These are phyloP conservation scores for Haliclystus octoradiatus DNA, from an alignment of 30 jellyfish, hydroid and myxozoan species.

Conservation along the genomic window DNA sequence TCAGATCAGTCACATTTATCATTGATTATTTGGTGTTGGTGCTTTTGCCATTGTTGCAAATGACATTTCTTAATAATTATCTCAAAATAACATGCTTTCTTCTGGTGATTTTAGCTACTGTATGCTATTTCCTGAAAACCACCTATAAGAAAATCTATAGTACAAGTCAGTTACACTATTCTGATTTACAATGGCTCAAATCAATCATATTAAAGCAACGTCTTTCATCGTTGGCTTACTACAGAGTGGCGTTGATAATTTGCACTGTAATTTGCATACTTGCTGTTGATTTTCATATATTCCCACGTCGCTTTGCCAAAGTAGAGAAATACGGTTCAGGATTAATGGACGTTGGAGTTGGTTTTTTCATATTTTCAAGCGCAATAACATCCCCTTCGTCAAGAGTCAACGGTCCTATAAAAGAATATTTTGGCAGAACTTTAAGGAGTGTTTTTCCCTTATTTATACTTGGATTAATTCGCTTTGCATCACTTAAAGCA, in stretches of 20 bases:
- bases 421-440: not conserved
- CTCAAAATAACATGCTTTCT: too few relatives aligned
- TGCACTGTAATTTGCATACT: slow-evolving; percentile 66
- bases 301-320: slow-evolving; percentile 87
- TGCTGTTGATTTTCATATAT: slow-evolving; percentile 84
- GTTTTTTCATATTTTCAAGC: slow-evolving; percentile 57
- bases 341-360: slow-evolving; percentile 90
- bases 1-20: too few relatives aligned
- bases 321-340: slow-evolving; percentile 85
- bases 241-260: slow-evolving; percentile 51
- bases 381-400: slow-evolving; percentile 67
- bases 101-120: too few relatives aligned
- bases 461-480: slow-evolving; percentile 36
- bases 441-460: slow-evolving; percentile 28
- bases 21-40: not conserved
- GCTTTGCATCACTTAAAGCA: slow-evolving; percentile 49
- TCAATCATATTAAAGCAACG: not conserved
- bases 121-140: too few relatives aligned
- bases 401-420: slow-evolving; percentile 1
- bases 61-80: too few relatives aligned
- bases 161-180: too few relatives aligned
- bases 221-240: slow-evolving; percentile 1
- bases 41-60: not conserved
- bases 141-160: too few relatives aligned
- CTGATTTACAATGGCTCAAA: not conserved